A percentile compares a stretch with the other conserved stretches of the same genome.
phyloP scores from a whole-genome alignment of 2,113 vertebrate genomes.

The Herpetotheres cachinnans region DNA sequence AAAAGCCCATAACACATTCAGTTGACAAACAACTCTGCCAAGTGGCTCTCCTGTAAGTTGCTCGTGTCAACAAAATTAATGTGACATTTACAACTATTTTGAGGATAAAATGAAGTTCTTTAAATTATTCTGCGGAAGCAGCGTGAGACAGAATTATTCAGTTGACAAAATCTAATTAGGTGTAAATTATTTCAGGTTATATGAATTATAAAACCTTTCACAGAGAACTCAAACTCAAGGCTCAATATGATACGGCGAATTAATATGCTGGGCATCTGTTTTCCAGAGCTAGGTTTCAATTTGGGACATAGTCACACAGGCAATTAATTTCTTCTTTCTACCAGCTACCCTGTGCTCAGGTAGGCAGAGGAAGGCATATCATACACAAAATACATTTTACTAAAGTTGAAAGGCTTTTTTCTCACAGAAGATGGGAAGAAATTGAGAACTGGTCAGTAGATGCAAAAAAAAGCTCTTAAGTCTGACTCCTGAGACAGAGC shows the following conservation, averaged over 20 bases:
- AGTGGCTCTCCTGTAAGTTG: slow-evolving; percentile 64
- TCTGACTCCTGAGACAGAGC: neutral
- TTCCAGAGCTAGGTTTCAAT: slow-evolving; percentile 1
- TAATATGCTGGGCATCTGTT: slow-evolving; percentile 44
- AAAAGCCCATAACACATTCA: slow-evolving; percentile 15
- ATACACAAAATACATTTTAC: neutral
- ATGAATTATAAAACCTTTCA: slow-evolving; percentile 77
- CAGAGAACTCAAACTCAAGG: slow-evolving; percentile 69
- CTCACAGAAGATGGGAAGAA: neutral
- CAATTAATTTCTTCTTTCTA: slow-evolving; percentile 11
- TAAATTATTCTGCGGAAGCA: slow-evolving; percentile 75
- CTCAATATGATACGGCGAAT: slow-evolving; percentile 63
- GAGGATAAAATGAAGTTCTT: slow-evolving; percentile 74
- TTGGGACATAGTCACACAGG: slow-evolving; percentile 9
- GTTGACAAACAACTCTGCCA: slow-evolving; percentile 70
- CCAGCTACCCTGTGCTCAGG: neutral
- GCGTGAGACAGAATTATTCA: slow-evolving; percentile 75
- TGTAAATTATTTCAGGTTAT: slow-evolving; percentile 79
- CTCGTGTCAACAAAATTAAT: slow-evolving; percentile 78
- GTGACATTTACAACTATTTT: slow-evolving; percentile 82
- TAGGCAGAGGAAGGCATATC: neutral
- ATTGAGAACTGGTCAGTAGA: neutral
- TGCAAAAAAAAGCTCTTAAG: neutral
- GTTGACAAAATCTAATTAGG: slow-evolving; percentile 83
- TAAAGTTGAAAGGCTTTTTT: neutral